phyloP scores from a whole-genome alignment of 1,140 invertebrate species.

The Hormaphis cornu region DNA sequence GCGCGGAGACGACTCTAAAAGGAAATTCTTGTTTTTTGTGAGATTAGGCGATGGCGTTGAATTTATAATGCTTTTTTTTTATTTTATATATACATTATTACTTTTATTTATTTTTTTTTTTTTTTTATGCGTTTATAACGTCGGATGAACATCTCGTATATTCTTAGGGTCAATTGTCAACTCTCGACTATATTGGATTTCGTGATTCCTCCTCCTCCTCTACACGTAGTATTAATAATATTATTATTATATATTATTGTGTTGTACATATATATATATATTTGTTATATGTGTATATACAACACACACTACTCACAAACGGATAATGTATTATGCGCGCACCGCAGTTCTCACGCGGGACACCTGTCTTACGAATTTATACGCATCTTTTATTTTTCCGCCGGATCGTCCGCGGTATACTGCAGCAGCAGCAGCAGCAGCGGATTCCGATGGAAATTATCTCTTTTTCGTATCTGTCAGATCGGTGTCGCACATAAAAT shows the following conservation, averaged over 20 bases:
- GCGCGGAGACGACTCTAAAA: slow-evolving; percentile 26
- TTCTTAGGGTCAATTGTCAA: slow-evolving; percentile 32
- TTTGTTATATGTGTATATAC: neutral
- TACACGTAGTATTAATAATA: too few species aligned
- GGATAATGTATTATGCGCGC: slow-evolving; percentile 29
- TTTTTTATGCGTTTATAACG: slow-evolving; percentile 26
- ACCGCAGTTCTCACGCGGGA: slow-evolving; percentile 22
- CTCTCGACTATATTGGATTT: slow-evolving; percentile 30
- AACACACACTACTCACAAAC: slow-evolving; percentile 1
- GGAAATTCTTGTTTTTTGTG: slow-evolving; percentile 30
- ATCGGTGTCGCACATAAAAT: slow-evolving; percentile 30
- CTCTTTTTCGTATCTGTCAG: slow-evolving; percentile 32
- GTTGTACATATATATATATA: too few species aligned
- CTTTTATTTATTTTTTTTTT: neutral
- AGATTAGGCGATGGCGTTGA: slow-evolving; percentile 31
- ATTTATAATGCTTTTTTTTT: slow-evolving; percentile 25
- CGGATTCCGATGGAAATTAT: slow-evolving; percentile 30
- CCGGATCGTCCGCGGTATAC: slow-evolving; percentile 7
- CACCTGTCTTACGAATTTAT: slow-evolving; percentile 33
- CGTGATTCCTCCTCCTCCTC: slow-evolving; percentile 8
- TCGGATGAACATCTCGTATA: slow-evolving; percentile 7
- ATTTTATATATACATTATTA: slow-evolving; percentile 7
- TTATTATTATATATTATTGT: too few species aligned
- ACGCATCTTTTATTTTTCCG: slow-evolving; percentile 32
- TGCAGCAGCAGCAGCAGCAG: too few species aligned